Conservation (phyloP, 2,797 vertebrate species). For the Epinephelus awoara region DNA sequence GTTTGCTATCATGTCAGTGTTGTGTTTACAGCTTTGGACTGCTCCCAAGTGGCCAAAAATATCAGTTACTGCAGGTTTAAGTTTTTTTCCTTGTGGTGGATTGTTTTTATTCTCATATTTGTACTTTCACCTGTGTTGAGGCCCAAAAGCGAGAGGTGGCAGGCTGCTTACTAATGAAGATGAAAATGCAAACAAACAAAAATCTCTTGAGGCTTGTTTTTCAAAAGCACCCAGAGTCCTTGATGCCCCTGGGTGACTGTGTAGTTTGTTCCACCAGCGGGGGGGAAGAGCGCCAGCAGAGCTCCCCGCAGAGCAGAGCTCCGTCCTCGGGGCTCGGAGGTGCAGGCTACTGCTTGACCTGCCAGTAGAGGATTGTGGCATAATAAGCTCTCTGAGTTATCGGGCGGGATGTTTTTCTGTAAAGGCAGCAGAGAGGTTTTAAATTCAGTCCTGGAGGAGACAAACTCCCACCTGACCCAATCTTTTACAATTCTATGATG, state of each 20-base stretch:
- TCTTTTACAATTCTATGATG: conserved; percentile 63
- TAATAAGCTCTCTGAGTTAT: conserved; percentile 57
- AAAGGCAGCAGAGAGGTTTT: conserved; percentile 49
- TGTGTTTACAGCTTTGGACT: neutral
- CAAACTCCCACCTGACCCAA: conserved; percentile 62
- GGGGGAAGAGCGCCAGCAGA: conserved; percentile 10
- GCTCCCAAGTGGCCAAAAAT: neutral
- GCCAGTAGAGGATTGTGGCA: conserved; percentile 36
- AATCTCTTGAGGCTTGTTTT: conserved; percentile 16
- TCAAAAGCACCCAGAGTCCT: conserved; percentile 4
- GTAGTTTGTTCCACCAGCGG: conserved; percentile 27
- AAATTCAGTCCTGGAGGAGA: conserved; percentile 62
- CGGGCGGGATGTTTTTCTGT: conserved; percentile 38
- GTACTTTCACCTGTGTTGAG: neutral
- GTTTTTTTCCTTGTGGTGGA: neutral
- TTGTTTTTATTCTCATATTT: neutral
- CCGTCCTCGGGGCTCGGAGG: conserved; percentile 25
- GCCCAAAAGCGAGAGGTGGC: neutral
- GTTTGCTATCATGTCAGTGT: too few species aligned
- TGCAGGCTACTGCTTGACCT: conserved; percentile 48
- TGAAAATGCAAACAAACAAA: conserved; percentile 25
- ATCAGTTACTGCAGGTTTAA: neutral
- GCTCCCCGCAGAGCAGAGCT: conserved; percentile 26
- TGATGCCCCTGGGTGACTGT: conserved; percentile 14
- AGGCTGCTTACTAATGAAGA: conserved; percentile 31